Evolutionary conservation across 2,113 vertebrate genomes (phyloP).

Genomic region (Excalfactoria chinensis): DNA sequence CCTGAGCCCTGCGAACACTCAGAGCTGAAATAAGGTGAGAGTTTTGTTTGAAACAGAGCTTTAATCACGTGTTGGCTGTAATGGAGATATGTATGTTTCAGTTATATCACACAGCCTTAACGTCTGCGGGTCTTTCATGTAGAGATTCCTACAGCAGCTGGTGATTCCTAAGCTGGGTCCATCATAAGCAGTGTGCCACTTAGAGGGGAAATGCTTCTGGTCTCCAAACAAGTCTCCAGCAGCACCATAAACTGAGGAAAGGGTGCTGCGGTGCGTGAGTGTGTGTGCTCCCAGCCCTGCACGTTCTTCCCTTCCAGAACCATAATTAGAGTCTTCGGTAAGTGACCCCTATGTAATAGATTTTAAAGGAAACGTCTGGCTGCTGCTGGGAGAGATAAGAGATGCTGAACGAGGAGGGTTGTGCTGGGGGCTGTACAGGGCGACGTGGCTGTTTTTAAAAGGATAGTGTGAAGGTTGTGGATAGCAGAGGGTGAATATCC

Average conservation of each 20-base stretch:
- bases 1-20: background rate
- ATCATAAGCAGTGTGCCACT: background rate
- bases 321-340: background rate
- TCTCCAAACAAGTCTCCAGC: background rate
- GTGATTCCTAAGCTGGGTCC: background rate
- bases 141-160: background rate
- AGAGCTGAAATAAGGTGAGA: background rate
- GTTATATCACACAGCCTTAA: background rate
- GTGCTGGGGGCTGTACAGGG: background rate
- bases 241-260: background rate
- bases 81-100: background rate
- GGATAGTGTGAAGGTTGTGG: fast-evolving
- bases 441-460: background rate
- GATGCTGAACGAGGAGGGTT: background rate
- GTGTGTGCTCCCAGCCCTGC: background rate
- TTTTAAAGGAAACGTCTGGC: background rate
- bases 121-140: fast-evolving
- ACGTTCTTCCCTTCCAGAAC: background rate
- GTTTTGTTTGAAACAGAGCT: background rate
- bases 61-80: background rate
- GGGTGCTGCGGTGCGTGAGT: background rate
- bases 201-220: background rate
- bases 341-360: fast-evolving
- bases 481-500: background rate
- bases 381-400: slow-evolving; percentile 36